These are phyloP conservation scores for Rhagoletis zephyria DNA, from an alignment of 1,140 invertebrate species.

Conservation along the genomic window DNA sequence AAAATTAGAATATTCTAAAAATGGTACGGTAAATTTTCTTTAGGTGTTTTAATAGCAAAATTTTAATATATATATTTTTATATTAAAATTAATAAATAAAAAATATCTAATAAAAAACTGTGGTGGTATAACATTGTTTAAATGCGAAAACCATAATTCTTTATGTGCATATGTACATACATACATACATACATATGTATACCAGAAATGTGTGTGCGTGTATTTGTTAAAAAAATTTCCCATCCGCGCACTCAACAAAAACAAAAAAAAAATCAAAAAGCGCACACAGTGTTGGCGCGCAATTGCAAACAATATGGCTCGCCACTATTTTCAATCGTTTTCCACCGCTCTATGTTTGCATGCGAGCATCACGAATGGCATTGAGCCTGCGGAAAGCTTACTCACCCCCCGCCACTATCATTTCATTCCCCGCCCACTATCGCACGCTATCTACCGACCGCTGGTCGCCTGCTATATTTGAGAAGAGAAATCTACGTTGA, in stretches of 20 bases:
- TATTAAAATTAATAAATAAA: too few species aligned
- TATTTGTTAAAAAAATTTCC: too few species aligned
- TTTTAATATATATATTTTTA: too few species aligned
- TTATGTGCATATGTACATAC: too few species aligned
- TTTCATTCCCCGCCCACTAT: neutral
- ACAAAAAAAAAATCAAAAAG: neutral
- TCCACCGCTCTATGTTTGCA: neutral
- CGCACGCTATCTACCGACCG: conserved; percentile 25
- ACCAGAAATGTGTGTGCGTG: too few species aligned
- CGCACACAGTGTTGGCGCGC: neutral
- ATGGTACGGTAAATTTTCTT: too few species aligned
- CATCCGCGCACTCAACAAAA: neutral
- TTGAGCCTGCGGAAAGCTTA: neutral
- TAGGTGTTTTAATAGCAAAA: too few species aligned
- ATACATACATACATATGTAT: too few species aligned
- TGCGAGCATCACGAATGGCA: neutral
- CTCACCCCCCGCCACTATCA: neutral
- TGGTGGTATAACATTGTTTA: too few species aligned
- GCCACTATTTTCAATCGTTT: neutral
- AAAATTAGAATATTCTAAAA: too few species aligned
- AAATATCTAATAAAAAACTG: too few species aligned
- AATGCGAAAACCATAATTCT: too few species aligned
- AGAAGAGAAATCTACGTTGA: conserved; percentile 72
- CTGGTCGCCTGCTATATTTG: conserved; percentile 69
- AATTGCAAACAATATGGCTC: neutral